These are phyloP conservation scores for Xenopus borealis DNA, from an alignment of 2,113 vertebrate genomes.

Conservation along the genomic window DNA sequence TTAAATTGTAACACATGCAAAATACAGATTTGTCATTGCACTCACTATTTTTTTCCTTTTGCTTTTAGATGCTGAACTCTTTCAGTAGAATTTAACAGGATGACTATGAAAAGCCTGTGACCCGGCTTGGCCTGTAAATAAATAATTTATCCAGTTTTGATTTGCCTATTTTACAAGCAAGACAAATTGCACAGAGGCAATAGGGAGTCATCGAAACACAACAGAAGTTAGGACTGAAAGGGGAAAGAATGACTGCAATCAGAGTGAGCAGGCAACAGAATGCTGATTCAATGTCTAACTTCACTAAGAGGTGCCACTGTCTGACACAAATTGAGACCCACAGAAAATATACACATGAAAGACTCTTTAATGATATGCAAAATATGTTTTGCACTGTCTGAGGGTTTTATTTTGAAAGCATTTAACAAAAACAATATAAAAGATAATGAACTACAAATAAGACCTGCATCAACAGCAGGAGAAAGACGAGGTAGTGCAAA, in stretches of 20 bases:
- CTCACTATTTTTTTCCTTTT: not conserved
- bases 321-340: not conserved
- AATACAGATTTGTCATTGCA: too few relatives aligned
- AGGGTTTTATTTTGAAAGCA: too few relatives aligned
- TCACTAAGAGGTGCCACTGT: not conserved
- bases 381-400: too few relatives aligned
- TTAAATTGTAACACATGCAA: too few relatives aligned
- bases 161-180: not conserved
- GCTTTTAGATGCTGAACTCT: not conserved
- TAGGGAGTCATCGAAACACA: not conserved
- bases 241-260: not conserved
- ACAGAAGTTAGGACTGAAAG: not conserved
- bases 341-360: not conserved
- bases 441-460: too few relatives aligned
- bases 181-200: not conserved
- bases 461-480: too few relatives aligned
- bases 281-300: not conserved
- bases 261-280: not conserved
- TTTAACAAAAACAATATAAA: too few relatives aligned
- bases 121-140: not conserved
- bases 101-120: not conserved
- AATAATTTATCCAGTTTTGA: constrained; percentile 1
- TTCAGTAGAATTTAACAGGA: not conserved
- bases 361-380: not conserved
- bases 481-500: too few relatives aligned